Evolutionary conservation across 2,113 vertebrate genomes (phyloP).

Genomic region (Acanthochromis polyacanthus): DNA sequence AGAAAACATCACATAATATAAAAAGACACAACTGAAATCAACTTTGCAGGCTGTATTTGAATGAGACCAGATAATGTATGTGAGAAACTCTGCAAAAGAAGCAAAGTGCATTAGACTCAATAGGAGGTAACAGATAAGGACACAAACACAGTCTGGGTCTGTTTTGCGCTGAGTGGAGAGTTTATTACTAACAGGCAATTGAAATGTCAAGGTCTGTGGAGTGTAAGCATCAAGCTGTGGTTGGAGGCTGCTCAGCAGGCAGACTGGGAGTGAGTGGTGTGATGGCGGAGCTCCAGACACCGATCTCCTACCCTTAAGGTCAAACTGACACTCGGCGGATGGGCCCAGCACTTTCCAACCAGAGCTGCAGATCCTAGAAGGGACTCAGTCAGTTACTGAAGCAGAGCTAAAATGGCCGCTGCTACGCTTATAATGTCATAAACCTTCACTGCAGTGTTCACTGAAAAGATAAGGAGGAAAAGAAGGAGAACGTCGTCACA

Average conservation of each 20-base stretch:
- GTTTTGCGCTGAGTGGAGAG: constrained; percentile 29
- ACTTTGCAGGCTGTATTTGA: background rate
- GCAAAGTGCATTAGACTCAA: background rate
- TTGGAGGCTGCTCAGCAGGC: constrained; percentile 44
- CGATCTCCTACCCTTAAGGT: constrained; percentile 63
- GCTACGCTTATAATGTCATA: background rate
- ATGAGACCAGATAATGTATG: background rate
- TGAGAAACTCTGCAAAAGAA: no score
- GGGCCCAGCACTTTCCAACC: constrained; percentile 9
- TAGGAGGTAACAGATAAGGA: constrained; percentile 17
- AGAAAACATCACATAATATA: background rate
- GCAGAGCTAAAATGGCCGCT: background rate
- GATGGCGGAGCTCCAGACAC: constrained; percentile 63
- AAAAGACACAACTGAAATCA: background rate
- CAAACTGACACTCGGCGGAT: constrained; percentile 64
- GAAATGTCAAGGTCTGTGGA: constrained; percentile 62
- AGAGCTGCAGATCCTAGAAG: constrained; percentile 38
- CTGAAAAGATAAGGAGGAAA: no score
- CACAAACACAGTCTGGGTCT: constrained; percentile 2
- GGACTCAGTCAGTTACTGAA: background rate
- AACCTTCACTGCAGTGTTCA: background rate
- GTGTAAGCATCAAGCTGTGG: constrained; percentile 41
- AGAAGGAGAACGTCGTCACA: no score
- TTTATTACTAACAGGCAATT: constrained; percentile 49
- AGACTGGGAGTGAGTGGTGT: constrained; percentile 53